phyloP scores from a whole-genome alignment of 2,888 invertebrate genomes.

The Leucoptera coffeella region DNA sequence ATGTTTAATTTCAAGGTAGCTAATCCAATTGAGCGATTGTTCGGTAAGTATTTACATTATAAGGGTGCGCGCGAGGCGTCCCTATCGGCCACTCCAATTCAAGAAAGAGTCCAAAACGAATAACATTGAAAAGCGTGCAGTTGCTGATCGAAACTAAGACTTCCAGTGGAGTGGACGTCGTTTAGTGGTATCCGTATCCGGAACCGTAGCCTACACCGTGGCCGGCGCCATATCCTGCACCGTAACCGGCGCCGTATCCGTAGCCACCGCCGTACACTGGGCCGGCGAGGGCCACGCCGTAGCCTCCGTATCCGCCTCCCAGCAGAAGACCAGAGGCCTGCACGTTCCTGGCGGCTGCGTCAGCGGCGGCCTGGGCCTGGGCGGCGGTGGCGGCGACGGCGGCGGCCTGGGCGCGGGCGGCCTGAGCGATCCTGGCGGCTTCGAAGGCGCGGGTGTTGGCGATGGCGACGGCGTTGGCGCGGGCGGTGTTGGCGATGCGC shows the following conservation, averaged over 20 bases:
- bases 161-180: too few relatives aligned
- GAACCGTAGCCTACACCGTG: too few relatives aligned
- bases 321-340: constrained; percentile 9
- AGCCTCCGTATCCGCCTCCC: constrained; percentile 1
- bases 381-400: constrained; percentile 26
- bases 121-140: too few relatives aligned
- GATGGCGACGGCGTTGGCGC: constrained; percentile 34
- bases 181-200: too few relatives aligned
- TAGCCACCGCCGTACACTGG: constrained; percentile 1
- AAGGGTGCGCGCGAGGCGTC: too few relatives aligned
- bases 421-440: constrained; percentile 35
- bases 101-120: too few relatives aligned
- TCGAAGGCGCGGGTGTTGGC: constrained; percentile 37
- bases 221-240: too few relatives aligned
- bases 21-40: too few relatives aligned
- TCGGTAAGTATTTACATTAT: too few relatives aligned
- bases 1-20: too few relatives aligned
- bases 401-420: constrained; percentile 22
- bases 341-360: constrained; percentile 26
- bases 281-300: constrained; percentile 1
- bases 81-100: too few relatives aligned
- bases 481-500: constrained; percentile 33
- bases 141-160: too few relatives aligned
- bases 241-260: background rate
- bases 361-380: constrained; percentile 29